These are phyloP conservation scores for Apotomis turbidana DNA, from an alignment of 2,888 invertebrate species.

Conservation along the genomic window DNA sequence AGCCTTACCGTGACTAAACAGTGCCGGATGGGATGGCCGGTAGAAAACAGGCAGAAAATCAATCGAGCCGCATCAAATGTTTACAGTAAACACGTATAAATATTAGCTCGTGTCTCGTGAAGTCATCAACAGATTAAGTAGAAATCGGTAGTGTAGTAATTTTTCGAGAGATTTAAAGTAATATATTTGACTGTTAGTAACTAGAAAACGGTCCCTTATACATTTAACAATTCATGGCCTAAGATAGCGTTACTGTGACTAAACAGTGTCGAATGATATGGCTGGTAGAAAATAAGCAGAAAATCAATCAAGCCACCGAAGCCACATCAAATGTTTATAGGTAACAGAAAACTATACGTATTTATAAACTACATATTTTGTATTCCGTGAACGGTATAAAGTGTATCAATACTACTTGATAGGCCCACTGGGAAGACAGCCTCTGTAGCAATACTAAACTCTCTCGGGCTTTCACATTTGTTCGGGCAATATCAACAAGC, in stretches of 20 bases:
- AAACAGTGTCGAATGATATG: constrained; percentile 2
- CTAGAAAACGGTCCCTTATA: too few species aligned
- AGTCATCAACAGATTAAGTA: too few species aligned
- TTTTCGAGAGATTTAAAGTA: too few species aligned
- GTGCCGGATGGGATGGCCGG: background rate
- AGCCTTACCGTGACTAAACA: constrained; percentile 13
- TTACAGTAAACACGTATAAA: background rate
- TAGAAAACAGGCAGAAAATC: constrained; percentile 24
- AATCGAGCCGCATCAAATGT: constrained; percentile 6
- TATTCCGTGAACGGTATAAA: too few species aligned
- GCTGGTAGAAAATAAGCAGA: constrained; percentile 11
- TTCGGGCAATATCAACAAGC: too few species aligned
- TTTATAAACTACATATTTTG: background rate
- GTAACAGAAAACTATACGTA: background rate
- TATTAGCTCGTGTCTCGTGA: too few species aligned
- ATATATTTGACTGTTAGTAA: too few species aligned
- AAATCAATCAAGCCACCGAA: constrained; percentile 12
- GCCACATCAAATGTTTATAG: background rate
- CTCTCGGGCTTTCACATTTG: too few species aligned
- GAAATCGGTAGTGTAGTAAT: too few species aligned
- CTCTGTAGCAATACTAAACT: too few species aligned
- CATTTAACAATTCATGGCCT: background rate
- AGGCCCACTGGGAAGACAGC: too few species aligned
- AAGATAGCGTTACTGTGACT: constrained; percentile 14
- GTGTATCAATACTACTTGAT: too few species aligned